phyloP scores from a whole-genome alignment of 2,113 vertebrate species.

The Amblyopsis rosae region DNA sequence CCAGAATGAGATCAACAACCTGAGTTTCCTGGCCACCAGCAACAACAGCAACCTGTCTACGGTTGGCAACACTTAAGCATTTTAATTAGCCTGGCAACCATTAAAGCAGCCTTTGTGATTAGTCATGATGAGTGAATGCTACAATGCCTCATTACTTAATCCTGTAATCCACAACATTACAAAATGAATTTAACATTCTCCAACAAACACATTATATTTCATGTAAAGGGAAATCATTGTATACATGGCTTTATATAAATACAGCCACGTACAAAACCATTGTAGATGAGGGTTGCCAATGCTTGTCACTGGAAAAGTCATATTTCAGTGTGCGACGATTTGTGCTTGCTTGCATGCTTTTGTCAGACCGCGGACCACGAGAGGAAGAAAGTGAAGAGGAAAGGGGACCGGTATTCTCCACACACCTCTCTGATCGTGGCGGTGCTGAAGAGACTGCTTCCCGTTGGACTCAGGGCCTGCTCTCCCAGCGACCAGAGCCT shows the following conservation, averaged over 20 bases:
- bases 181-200: no score
- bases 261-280: no score
- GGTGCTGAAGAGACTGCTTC: conserved; percentile 86
- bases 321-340: not conserved
- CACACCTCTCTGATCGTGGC: conserved; percentile 93
- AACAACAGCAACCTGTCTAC: conserved; percentile 85
- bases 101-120: no score
- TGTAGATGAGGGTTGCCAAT: not conserved
- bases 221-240: no score
- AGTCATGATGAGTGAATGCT: not conserved
- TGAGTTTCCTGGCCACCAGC: conserved; percentile 87
- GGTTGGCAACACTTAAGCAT: conserved; percentile 64
- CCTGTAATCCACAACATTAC: no score
- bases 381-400: conserved; percentile 85
- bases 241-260: no score
- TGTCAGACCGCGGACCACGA: conserved; percentile 79
- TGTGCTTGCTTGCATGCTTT: not conserved
- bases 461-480: conserved; percentile 87
- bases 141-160: no score
- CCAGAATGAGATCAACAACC: conserved; percentile 95
- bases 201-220: no score
- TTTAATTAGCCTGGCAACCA: not conserved
- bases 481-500: conserved; percentile 86
- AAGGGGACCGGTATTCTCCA: conserved; percentile 87
- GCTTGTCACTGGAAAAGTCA: not conserved